phyloP scores from a whole-genome alignment of 2,888 invertebrate species.

The Phengaris alcon region DNA sequence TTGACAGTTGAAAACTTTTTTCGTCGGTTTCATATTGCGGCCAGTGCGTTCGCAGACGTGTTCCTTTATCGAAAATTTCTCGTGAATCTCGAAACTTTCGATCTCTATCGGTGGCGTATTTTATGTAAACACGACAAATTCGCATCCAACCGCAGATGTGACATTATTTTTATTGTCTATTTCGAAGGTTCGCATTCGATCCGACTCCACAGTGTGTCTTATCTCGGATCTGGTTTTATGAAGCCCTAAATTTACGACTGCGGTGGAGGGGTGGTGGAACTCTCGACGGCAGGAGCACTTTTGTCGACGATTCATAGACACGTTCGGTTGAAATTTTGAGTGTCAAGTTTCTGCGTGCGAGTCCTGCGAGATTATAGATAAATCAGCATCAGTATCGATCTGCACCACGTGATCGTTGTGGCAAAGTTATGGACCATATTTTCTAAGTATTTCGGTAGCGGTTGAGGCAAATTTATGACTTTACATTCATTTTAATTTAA shows the following conservation, averaged over 20 bases:
- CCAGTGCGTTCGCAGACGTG: constrained; percentile 58
- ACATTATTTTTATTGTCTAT: constrained; percentile 75
- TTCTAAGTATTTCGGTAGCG: background rate
- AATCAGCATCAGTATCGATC: constrained; percentile 34
- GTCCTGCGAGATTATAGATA: constrained; percentile 47
- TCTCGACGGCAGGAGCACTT: constrained; percentile 74
- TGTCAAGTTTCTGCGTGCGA: constrained; percentile 60
- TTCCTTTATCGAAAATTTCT: constrained; percentile 57
- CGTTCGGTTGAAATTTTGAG: constrained; percentile 72
- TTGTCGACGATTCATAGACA: constrained; percentile 76
- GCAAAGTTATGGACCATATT: background rate
- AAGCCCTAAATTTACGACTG: constrained; percentile 80
- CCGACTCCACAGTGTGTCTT: constrained; percentile 77
- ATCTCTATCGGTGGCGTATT: constrained; percentile 72
- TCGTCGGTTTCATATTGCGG: constrained; percentile 60
- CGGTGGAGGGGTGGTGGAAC: constrained; percentile 72
- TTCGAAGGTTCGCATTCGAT: constrained; percentile 74
- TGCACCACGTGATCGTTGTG: constrained; percentile 22
- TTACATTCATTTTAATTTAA: too few relatives aligned
- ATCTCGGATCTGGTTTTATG: constrained; percentile 79
- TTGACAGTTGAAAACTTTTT: constrained; percentile 68
- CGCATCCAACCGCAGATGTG: constrained; percentile 74
- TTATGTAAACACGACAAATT: constrained; percentile 78
- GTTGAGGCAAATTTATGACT: too few relatives aligned
- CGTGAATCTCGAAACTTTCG: constrained; percentile 53